Conservation (phyloP, 2,888 invertebrate species). For the Acleris sparsana region DNA sequence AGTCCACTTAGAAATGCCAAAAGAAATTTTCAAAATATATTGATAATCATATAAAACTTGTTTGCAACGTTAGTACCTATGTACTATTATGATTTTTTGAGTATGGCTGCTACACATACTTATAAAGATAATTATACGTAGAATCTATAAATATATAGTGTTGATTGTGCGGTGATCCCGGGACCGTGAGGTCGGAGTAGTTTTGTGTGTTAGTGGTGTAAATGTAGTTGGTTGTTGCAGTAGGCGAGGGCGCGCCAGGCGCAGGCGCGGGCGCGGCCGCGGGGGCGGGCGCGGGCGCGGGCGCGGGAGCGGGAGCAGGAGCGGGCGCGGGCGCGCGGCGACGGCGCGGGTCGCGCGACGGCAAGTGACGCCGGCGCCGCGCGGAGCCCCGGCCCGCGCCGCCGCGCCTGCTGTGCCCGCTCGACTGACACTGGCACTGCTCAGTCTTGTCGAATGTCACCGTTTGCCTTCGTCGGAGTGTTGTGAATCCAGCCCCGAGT, state of each 20-base stretch:
- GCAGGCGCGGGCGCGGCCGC: too few relatives aligned
- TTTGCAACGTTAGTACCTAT: too few relatives aligned
- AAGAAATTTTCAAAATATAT: too few relatives aligned
- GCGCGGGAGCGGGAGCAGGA: slow-evolving; percentile 56
- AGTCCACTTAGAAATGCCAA: too few relatives aligned
- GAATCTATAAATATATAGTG: too few relatives aligned
- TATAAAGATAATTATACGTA: too few relatives aligned
- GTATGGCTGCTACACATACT: too few relatives aligned
- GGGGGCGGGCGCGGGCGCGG: slow-evolving; percentile 43
- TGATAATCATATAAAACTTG: too few relatives aligned
- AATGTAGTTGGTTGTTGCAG: slow-evolving; percentile 49
- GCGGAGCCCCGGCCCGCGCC: slow-evolving; percentile 76
- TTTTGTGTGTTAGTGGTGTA: neutral
- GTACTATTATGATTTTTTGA: too few relatives aligned
- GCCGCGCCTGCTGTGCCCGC: slow-evolving; percentile 44
- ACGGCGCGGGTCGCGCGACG: slow-evolving; percentile 88
- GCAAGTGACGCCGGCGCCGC: slow-evolving; percentile 88
- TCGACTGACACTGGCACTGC: slow-evolving; percentile 39
- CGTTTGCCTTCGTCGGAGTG: neutral
- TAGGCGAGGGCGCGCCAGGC: slow-evolving; percentile 48
- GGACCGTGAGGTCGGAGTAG: too few relatives aligned
- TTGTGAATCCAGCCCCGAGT: neutral
- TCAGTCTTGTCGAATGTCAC: slow-evolving; percentile 18
- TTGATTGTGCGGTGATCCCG: too few relatives aligned
- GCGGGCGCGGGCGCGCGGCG: slow-evolving; percentile 67